Conservation (phyloP, 2,797 vertebrate species). For the Orientallactaga sibirica region DNA sequence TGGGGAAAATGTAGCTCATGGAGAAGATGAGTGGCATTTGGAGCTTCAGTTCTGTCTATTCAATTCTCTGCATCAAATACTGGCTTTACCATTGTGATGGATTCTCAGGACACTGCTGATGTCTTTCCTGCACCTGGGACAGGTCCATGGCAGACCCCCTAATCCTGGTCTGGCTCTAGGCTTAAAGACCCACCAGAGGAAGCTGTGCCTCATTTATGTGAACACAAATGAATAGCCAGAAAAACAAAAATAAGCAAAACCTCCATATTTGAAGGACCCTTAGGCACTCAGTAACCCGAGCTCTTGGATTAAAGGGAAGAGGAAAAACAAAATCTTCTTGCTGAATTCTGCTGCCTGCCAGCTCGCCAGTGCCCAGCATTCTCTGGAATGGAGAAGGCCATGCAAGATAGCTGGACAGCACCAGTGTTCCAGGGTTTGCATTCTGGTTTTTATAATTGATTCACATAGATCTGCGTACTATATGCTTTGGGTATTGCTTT, state of each 20-base stretch:
- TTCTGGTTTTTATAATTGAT: constrained; percentile 67
- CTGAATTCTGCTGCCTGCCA: constrained; percentile 42
- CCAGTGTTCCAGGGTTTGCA: constrained; percentile 51
- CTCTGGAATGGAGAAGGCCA: constrained; percentile 45
- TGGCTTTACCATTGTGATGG: not conserved
- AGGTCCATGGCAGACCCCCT: not conserved
- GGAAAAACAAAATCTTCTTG: constrained; percentile 40
- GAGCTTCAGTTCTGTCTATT: not conserved
- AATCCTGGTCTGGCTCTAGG: constrained; percentile 21
- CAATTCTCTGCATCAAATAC: not conserved
- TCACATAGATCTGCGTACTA: constrained; percentile 68
- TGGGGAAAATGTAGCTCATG: not conserved
- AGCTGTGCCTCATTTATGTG: constrained; percentile 32
- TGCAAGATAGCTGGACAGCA: constrained; percentile 39
- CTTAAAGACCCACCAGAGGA: not conserved
- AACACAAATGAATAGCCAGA: constrained; percentile 52
- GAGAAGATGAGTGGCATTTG: not conserved
- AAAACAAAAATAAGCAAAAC: not conserved
- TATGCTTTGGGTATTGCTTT: constrained; percentile 25
- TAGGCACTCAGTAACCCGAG: constrained; percentile 22
- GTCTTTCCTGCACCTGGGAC: not conserved
- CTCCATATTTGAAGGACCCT: constrained; percentile 54
- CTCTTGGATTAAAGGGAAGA: constrained; percentile 69
- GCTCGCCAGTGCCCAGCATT: not conserved
- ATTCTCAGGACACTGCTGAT: not conserved